Percentiles rank a stretch among this genome's conserved stretches.
Evolutionary conservation across 2,888 invertebrate species (phyloP).

Genomic region (Craniophora ligustri): DNA sequence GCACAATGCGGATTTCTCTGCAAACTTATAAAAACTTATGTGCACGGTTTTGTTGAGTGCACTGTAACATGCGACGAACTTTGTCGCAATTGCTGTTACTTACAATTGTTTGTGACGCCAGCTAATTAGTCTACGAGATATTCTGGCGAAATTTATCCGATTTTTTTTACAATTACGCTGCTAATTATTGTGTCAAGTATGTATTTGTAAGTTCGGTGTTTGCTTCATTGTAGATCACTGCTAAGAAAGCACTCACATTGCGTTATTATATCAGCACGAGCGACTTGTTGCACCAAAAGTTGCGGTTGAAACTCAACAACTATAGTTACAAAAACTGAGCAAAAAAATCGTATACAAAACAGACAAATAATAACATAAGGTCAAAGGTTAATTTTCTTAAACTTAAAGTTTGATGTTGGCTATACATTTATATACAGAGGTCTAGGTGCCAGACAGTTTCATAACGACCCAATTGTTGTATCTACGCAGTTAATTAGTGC

Average conservation of each 20-base stretch:
- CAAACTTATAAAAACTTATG: conserved; percentile 71
- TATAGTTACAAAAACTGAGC: background rate
- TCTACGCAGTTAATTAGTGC: conserved; percentile 63
- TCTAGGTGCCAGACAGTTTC: conserved; percentile 30
- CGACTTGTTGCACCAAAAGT: background rate
- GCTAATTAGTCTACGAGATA: conserved; percentile 43
- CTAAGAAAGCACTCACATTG: background rate
- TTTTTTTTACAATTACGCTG: background rate
- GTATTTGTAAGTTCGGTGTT: background rate
- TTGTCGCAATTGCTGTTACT: conserved; percentile 67
- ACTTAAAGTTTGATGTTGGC: too few species aligned
- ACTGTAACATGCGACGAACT: conserved; percentile 73
- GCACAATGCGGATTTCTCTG: conserved; percentile 80
- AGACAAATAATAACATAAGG: too few species aligned
- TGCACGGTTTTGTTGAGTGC: conserved; percentile 71
- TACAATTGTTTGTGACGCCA: conserved; percentile 54
- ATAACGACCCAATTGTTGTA: conserved; percentile 50
- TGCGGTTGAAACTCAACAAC: background rate
- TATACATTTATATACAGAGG: conserved; percentile 6
- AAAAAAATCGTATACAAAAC: too few species aligned
- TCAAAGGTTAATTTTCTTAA: too few species aligned
- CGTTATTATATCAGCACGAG: background rate
- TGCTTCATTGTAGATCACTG: background rate
- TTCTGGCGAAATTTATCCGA: conserved; percentile 11
- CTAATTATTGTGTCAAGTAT: background rate